phyloP scores from a whole-genome alignment of 2,797 vertebrate species.

The Phoebastria nigripes region DNA sequence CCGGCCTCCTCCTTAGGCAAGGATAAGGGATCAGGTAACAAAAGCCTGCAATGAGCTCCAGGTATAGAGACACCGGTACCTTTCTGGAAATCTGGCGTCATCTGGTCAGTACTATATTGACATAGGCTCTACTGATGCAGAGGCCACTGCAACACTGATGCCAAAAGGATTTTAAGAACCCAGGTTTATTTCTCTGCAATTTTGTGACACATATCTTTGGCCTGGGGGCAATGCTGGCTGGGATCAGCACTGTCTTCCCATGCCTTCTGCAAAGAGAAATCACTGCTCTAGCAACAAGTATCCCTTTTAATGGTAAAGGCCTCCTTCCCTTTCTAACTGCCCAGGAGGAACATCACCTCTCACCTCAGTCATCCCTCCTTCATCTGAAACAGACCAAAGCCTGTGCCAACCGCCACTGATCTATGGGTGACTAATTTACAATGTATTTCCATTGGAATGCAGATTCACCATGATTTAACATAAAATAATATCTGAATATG shows the following conservation, averaged over 20 bases:
- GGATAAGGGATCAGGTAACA: neutral
- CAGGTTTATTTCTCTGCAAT: neutral
- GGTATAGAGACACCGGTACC: neutral
- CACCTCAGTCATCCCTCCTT: neutral
- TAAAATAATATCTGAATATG: conserved; percentile 1
- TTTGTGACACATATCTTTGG: neutral
- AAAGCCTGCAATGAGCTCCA: neutral
- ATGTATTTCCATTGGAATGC: neutral
- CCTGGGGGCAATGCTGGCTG: neutral
- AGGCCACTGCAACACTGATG: neutral
- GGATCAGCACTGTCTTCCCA: neutral
- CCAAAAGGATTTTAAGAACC: neutral
- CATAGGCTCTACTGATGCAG: neutral
- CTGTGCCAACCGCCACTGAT: neutral
- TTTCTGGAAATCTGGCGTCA: neutral
- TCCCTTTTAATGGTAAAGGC: neutral
- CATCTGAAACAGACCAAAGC: neutral
- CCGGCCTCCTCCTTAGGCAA: neutral
- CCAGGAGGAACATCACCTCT: neutral
- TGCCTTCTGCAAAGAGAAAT: neutral
- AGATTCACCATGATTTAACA: neutral
- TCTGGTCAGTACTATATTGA: neutral
- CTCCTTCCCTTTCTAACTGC: neutral
- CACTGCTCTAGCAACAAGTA: neutral
- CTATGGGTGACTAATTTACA: neutral